Evolutionary conservation across 2,888 invertebrate genomes (phyloP), one percentile per base, ranked within the genome.

Genomic region (Ligdia adustata): DNA sequence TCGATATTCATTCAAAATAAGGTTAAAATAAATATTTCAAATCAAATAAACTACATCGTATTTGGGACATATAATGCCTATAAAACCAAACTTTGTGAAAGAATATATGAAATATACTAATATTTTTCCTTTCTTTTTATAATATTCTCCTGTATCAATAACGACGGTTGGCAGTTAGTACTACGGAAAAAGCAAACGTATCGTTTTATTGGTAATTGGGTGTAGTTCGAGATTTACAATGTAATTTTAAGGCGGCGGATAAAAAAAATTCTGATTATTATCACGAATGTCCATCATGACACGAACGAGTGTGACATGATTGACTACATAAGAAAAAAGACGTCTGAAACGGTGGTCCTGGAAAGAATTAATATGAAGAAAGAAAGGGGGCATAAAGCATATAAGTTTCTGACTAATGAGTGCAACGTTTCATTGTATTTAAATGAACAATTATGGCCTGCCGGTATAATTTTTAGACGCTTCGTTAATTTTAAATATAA

Each of bases 221-320:
- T n/a, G n/a, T n/a, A n/a, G n/a, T n/a, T n/a, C n/a, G n/a, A n/a
- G n/a, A n/a, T n/a, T n/a, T n/a, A n/a, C n/a, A n/a, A n/a, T 18
- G 11, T 33, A 5, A 18, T 2, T 39, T 39, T n/a, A 18, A 38
- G 9, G 27, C 27, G 16, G 27, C 18, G 2, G 38, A 38, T n/a
- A 12, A 38, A 4, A 2, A 38, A 29, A 16, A 26, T 34, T 9
- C 34, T 24, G 2, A 14, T 34, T 0, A 24, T 34, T 22, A 34
- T 34, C 4, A 24, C 34, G 9, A 34, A 34, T 13, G 4, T 34
- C 4, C 34, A 34, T 14, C 2, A 14, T 3, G 24, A 22, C 3
- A 34, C 34, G 5, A 24, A 15, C 1, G 22, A 22, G 6, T 14
- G 14, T 4, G 24, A 24, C 14, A 34, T 34, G 1, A 6, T 24